Evolutionary conservation across 1,140 invertebrate species (phyloP).

Genomic region (Lycorma delicatula): DNA sequence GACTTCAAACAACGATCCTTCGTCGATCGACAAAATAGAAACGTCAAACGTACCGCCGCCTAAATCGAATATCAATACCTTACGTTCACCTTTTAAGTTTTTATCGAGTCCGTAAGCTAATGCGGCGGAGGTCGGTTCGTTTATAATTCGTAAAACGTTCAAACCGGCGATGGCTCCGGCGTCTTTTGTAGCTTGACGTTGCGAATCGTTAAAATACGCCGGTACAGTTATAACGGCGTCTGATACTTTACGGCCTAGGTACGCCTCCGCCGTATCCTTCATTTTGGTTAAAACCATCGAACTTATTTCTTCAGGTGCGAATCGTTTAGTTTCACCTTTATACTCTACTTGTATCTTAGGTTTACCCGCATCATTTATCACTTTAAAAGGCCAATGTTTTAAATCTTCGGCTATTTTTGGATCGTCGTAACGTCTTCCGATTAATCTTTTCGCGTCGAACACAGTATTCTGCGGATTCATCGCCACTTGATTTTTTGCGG

Average conservation of each 20-base stretch:
- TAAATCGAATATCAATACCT: constrained; percentile 97
- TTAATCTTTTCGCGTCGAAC: constrained; percentile 72
- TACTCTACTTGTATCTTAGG: constrained; percentile 68
- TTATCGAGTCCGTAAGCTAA: constrained; percentile 99
- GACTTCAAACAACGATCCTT: constrained; percentile 63
- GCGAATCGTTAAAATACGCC: constrained; percentile 69
- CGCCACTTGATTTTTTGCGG: constrained; percentile 61
- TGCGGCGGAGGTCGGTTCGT: constrained; percentile 95
- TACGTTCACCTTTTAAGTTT: constrained; percentile 96
- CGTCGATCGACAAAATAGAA: constrained; percentile 77
- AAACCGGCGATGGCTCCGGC: constrained; percentile 59
- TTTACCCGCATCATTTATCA: constrained; percentile 55
- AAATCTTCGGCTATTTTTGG: constrained; percentile 61
- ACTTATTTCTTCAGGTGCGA: constrained; percentile 34
- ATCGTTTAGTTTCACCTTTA: constrained; percentile 58
- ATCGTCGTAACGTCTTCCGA: constrained; percentile 68
- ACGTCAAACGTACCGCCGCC: constrained; percentile 99
- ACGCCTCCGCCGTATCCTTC: constrained; percentile 47
- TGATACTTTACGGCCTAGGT: constrained; percentile 36
- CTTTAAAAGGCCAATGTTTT: constrained; percentile 71
- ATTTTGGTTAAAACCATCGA: constrained; percentile 56
- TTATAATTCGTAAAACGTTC: constrained; percentile 76
- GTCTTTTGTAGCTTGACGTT: constrained; percentile 86
- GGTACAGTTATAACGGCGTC: constrained; percentile 42
- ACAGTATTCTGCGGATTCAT: constrained; percentile 82